Evolutionary conservation across 2,113 vertebrate genomes (phyloP).

Genomic region (Syrrhaptes paradoxus): DNA sequence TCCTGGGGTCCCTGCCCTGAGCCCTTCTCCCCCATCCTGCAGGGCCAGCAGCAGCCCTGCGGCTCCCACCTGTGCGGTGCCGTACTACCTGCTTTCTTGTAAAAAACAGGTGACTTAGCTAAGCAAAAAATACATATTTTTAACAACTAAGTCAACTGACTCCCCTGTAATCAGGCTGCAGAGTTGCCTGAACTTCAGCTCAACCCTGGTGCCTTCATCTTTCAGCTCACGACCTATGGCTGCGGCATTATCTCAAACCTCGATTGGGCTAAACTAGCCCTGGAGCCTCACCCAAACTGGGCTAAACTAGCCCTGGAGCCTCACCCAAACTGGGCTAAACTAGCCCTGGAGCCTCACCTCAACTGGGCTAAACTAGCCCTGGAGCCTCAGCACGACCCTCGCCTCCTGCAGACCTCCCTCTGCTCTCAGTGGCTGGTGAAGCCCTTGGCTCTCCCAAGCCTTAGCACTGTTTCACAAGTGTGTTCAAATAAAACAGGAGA

Average conservation of each 20-base stretch:
- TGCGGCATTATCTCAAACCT: not conserved
- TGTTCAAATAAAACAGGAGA: not conserved
- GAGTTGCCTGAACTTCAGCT: conserved; percentile 7
- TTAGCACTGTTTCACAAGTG: not conserved
- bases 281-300: not conserved
- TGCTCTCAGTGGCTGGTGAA: not conserved
- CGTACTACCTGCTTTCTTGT: not conserved
- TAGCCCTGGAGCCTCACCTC: not conserved
- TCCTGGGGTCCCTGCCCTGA: not conserved
- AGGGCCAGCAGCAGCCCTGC: not conserved
- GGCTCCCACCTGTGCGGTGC: not conserved
- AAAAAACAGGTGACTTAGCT: not conserved
- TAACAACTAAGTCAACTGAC: not conserved
- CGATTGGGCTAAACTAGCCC: not conserved
- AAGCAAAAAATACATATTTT: not conserved
- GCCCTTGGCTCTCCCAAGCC: not conserved
- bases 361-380: no score
- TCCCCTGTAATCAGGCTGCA: not conserved
- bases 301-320: no score
- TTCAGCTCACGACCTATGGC: not conserved
- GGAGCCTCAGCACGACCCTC: not conserved
- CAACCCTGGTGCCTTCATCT: not conserved
- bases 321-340: no score
- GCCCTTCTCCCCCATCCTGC: not conserved
- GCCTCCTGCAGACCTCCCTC: not conserved